phyloP scores from a whole-genome alignment of 2,888 invertebrate genomes.

The Teleiodes luculella region DNA sequence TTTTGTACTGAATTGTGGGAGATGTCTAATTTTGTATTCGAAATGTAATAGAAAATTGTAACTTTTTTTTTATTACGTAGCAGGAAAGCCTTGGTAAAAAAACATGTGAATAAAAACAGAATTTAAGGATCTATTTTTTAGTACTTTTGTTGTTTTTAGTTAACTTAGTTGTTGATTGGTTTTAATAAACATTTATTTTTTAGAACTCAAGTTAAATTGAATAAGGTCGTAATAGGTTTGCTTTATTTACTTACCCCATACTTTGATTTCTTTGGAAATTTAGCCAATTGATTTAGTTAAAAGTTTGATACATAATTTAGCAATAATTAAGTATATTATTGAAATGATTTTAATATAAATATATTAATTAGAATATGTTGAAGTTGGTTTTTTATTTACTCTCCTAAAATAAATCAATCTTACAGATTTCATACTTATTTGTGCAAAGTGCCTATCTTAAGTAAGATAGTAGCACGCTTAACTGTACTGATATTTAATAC shows the following conservation, averaged over 20 bases:
- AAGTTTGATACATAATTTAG: constrained; percentile 15
- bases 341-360: constrained; percentile 25
- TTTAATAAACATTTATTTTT: background rate
- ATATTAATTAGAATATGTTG: constrained; percentile 25
- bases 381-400: constrained; percentile 11
- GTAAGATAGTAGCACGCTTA: too few relatives aligned
- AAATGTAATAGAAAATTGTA: too few relatives aligned
- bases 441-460: too few relatives aligned
- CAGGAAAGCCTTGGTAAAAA: too few relatives aligned
- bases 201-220: background rate
- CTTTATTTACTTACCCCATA: background rate
- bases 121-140: too few relatives aligned
- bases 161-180: background rate
- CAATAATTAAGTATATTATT: constrained; percentile 19
- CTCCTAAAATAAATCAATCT: background rate
- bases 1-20: background rate
- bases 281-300: constrained; percentile 16
- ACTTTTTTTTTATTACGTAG: too few relatives aligned
- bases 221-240: background rate
- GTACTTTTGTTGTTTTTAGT: background rate
- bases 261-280: background rate
- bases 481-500: too few relatives aligned
- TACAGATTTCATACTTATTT: too few relatives aligned
- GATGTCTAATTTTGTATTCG: background rate
- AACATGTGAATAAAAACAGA: too few relatives aligned